Evolutionary conservation across 2,888 invertebrate species (phyloP), one percentile per base, ranked within the genome.

Genomic region (Drosophila koepferae): DNA sequence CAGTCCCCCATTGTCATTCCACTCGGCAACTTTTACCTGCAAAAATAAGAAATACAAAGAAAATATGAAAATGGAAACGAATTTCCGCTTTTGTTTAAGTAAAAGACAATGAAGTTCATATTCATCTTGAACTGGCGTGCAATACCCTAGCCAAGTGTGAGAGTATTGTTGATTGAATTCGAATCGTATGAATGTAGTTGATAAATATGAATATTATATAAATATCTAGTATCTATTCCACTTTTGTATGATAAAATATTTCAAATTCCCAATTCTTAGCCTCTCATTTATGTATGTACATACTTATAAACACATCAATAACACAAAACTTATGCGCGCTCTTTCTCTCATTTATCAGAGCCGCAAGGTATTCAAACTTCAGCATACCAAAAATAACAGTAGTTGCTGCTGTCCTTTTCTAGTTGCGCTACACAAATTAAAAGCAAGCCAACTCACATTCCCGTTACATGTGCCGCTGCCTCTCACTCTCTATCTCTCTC

Each of bases 21-120:
- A 98, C 90, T 97, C 96, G 23, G 97, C 98, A 9, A 98, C 96
- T 95, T 98, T 97, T 20, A 98, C 96, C 96, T 84, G 67, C 8
- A 56, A 16, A 1, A 7, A 14, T 2, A 46, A 46, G 28, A 20
- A 23, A n/a, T 28, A 18, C 18, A 14, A 46, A 7, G 7, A 31
- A 28, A 28, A 48, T 6, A 28, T 28, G 28, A 31, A 38, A 34
- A 60, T 14, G 23, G 28, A 36, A 51, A 51, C 36, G 18, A 20
- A 51, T 51, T 36, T 51, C 51, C 51, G 12, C 20, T 23, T 48
- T 41, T 31, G 18, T 18, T 51, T 48, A 63, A 63, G 63, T 31
- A 20, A 44, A 53, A 20, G 49, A 41, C 20, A 49, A 41, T 18
- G 36, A 8, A 48, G 38, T 48, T 59, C 38, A 59, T 48, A 48